phyloP scores from a whole-genome alignment of 2,113 vertebrate genomes.

The Helogale parvula region DNA sequence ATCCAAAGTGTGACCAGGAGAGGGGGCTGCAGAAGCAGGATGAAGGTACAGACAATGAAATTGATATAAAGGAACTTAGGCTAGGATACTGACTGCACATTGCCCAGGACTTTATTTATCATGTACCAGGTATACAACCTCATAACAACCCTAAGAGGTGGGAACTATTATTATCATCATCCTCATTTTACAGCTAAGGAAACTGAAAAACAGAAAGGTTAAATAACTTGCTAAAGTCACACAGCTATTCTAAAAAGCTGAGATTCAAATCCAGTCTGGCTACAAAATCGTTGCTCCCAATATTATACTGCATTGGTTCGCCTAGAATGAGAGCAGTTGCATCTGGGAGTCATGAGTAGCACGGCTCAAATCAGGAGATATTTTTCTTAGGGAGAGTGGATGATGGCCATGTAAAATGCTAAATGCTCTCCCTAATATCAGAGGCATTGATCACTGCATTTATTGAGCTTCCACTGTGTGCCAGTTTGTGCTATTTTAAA shows the following conservation, averaged over 20 bases:
- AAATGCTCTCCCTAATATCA: not conserved
- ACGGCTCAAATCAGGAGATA: not conserved
- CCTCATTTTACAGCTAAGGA: not conserved
- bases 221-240: not conserved
- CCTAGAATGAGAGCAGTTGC: not conserved
- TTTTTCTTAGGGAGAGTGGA: not conserved
- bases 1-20: not conserved
- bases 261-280: not conserved
- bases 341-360: not conserved
- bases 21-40: not conserved
- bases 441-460: not conserved
- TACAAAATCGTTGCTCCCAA: not conserved
- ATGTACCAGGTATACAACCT: not conserved
- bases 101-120: not conserved
- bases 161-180: not conserved
- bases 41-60: not conserved
- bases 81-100: not conserved
- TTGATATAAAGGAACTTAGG: not conserved
- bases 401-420: not conserved
- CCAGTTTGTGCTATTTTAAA: slow-evolving; percentile 46
- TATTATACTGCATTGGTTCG: not conserved
- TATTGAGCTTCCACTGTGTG: not conserved
- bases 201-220: not conserved
- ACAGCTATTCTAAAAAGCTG: not conserved
- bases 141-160: not conserved